Conservation (phyloP, 2,113 vertebrate species). For the Serranochromis macrocephalus region DNA sequence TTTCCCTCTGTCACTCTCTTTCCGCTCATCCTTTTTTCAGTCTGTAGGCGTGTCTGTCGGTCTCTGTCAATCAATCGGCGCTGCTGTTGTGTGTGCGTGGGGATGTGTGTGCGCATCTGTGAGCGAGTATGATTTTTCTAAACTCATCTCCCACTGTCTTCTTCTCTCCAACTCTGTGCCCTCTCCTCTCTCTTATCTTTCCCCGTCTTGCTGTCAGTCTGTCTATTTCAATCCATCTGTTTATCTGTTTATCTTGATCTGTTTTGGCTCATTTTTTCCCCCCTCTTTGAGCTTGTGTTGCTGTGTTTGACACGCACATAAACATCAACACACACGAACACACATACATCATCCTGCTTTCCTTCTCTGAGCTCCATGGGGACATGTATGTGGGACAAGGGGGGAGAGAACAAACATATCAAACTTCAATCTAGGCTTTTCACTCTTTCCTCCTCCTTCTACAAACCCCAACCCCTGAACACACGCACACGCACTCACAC, state of each 20-base stretch:
- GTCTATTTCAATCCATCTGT: constrained; percentile 53
- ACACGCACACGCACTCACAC: not conserved
- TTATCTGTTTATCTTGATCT: constrained; percentile 54
- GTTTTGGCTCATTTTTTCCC: constrained; percentile 19
- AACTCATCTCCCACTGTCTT: constrained; percentile 18
- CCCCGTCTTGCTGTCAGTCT: constrained; percentile 37
- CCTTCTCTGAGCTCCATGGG: constrained; percentile 44
- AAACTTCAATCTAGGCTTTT: constrained; percentile 58
- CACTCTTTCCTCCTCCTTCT: constrained; percentile 23
- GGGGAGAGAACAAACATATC: constrained; percentile 57
- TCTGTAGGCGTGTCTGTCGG: constrained; percentile 48
- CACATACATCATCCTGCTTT: not conserved
- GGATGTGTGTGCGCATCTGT: not conserved
- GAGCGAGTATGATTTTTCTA: not conserved
- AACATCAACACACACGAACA: not conserved
- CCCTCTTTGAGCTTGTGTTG: not conserved
- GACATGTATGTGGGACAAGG: constrained; percentile 62
- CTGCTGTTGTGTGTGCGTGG: not conserved
- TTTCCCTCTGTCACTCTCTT: constrained; percentile 25
- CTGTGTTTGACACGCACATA: not conserved
- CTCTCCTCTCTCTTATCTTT: constrained; percentile 9
- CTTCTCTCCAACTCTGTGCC: constrained; percentile 13
- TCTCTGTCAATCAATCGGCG: constrained; percentile 40
- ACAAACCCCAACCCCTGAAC: not conserved
- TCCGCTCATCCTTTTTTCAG: constrained; percentile 38